These are phyloP conservation scores for Luperina nickerlii DNA, from an alignment of 2,888 invertebrate species.

Conservation along the genomic window DNA sequence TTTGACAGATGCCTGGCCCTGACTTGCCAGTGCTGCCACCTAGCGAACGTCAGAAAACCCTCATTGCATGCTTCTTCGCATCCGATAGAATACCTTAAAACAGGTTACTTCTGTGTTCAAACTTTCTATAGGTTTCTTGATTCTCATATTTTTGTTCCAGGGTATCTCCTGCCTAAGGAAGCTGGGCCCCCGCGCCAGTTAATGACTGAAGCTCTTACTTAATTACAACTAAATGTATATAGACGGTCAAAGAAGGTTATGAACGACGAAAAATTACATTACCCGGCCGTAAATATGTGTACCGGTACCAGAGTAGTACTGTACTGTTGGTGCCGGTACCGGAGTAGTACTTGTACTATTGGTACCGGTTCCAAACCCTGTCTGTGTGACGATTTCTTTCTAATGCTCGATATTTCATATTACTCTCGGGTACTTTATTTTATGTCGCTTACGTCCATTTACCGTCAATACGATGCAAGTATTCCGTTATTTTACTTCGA, in stretches of 20 bases:
- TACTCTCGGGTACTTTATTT: background rate
- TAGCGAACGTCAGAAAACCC: no score
- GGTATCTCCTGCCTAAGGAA: conserved; percentile 86
- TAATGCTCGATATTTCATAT: background rate
- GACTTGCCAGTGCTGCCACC: no score
- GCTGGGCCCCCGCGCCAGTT: conserved; percentile 87
- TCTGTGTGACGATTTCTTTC: no score
- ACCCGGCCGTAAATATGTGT: background rate
- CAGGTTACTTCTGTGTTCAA: background rate
- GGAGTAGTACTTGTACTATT: no score
- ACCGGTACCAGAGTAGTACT: background rate
- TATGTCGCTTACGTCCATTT: conserved; percentile 15
- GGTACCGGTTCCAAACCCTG: background rate
- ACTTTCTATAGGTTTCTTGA: background rate
- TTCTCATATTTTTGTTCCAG: conserved; percentile 75
- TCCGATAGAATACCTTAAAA: background rate
- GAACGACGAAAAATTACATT: background rate
- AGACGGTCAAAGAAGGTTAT: conserved; percentile 21
- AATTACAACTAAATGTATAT: conserved; percentile 55
- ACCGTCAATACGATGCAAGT: conserved; percentile 55
- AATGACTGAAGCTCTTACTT: conserved; percentile 68
- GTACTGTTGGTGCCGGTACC: background rate
- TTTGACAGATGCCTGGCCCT: no score
- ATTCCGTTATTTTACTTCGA: conserved; percentile 65
- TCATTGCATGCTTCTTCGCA: no score